A percentile compares a stretch with the other conserved stretches of the same genome.
These are phyloP conservation scores for Chromobotia macracanthus DNA, from an alignment of 2,797 vertebrate genomes.

Conservation along the genomic window DNA sequence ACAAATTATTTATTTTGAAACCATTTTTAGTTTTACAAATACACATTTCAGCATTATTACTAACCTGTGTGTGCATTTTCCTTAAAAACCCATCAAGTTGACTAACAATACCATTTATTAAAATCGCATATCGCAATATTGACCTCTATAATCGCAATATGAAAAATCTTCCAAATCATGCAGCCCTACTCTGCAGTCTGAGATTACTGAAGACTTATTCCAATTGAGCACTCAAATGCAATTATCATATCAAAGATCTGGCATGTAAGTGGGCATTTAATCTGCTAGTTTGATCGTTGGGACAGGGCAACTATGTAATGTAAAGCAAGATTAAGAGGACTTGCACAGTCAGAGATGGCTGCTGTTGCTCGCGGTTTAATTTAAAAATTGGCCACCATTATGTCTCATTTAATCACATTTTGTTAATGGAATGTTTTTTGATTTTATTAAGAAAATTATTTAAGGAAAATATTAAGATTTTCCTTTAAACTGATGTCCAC, in stretches of 20 bases:
- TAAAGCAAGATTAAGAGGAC: constrained; percentile 17
- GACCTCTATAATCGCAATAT: too few species aligned
- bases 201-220: background rate
- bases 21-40: too few species aligned
- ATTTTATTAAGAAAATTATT: too few species aligned
- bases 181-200: constrained; percentile 10
- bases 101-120: too few species aligned
- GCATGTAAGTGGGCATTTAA: background rate
- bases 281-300: constrained; percentile 6
- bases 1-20: too few species aligned
- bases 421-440: constrained; percentile 34
- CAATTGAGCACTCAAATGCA: background rate
- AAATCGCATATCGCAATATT: too few species aligned
- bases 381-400: constrained; percentile 27
- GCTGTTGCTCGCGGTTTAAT: constrained; percentile 29
- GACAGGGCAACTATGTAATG: constrained; percentile 10
- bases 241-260: constrained; percentile 27
- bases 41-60: too few species aligned
- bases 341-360: background rate
- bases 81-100: too few species aligned
- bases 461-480: background rate
- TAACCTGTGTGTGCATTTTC: too few species aligned
- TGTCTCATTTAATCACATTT: constrained; percentile 37
- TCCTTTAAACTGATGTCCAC: background rate
- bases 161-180: too few species aligned